Conservation (phyloP, 2,888 invertebrate genomes). For the Lepidochrysops patricia region DNA sequence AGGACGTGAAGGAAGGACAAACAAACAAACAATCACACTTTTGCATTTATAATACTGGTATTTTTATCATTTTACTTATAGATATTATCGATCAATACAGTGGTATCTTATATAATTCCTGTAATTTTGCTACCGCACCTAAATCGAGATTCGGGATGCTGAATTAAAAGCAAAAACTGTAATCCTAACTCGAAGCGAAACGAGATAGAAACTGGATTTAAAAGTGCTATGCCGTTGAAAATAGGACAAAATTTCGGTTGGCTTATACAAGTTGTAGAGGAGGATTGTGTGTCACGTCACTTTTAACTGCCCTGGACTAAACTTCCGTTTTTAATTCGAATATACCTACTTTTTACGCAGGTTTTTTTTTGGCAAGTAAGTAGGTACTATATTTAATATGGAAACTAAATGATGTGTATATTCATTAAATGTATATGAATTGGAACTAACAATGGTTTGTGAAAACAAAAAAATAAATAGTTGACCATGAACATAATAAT, state of each 20-base stretch:
- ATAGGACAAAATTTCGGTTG: neutral
- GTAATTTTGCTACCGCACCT: neutral
- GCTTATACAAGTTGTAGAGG: neutral
- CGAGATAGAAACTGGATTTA: slow-evolving; percentile 4
- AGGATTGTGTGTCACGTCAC: neutral
- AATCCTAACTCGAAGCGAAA: neutral
- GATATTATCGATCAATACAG: neutral
- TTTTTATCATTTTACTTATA: too few relatives aligned
- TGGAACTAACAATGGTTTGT: too few relatives aligned
- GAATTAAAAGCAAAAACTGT: neutral
- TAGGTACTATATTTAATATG: neutral
- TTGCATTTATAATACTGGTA: too few relatives aligned
- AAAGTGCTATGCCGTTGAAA: neutral
- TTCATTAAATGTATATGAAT: too few relatives aligned
- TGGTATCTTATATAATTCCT: neutral
- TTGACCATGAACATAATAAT: too few relatives aligned
- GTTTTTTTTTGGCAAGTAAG: too few relatives aligned
- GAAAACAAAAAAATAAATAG: too few relatives aligned
- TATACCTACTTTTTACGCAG: neutral
- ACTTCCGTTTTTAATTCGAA: neutral
- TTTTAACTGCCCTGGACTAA: neutral
- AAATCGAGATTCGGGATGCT: neutral
- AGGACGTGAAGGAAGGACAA: too few relatives aligned
- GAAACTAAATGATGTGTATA: too few relatives aligned
- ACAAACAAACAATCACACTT: too few relatives aligned